Percentiles rank a stretch among this genome's conserved stretches.
Evolutionary conservation across 2,113 vertebrate genomes (phyloP).

Genomic region (Lepisosteus oculatus): DNA sequence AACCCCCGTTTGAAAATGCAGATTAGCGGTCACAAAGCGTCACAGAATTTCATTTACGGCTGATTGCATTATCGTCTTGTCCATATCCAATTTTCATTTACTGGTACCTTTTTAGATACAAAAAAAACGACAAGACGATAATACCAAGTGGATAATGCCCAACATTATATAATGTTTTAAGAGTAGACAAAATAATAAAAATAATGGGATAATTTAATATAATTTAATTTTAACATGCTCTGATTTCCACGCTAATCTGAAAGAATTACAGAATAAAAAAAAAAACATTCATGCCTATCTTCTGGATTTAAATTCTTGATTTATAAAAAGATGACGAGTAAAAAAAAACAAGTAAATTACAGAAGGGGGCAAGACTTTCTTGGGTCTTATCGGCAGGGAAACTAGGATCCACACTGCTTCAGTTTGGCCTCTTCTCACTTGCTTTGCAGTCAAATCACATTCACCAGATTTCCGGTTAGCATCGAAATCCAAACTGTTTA

Average conservation of each 20-base stretch:
- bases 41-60: slow-evolving; percentile 37
- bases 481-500: too few relatives aligned
- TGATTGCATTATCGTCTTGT: slow-evolving; percentile 45
- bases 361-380: too few relatives aligned
- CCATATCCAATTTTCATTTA: slow-evolving; percentile 53
- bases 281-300: slow-evolving; percentile 37
- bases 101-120: slow-evolving; percentile 45
- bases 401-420: too few relatives aligned
- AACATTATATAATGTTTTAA: slow-evolving; percentile 57
- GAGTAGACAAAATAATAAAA: slow-evolving; percentile 57
- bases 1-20: neutral
- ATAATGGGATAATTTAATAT: slow-evolving; percentile 69
- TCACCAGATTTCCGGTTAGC: too few relatives aligned
- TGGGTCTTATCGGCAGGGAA: too few relatives aligned
- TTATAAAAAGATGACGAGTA: too few relatives aligned
- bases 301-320: slow-evolving; percentile 7
- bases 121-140: slow-evolving; percentile 45
- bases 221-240: slow-evolving; percentile 60
- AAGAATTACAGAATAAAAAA: slow-evolving; percentile 51
- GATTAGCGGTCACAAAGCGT: slow-evolving; percentile 14
- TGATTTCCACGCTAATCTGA: slow-evolving; percentile 61
- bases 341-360: too few relatives aligned
- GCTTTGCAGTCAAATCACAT: too few relatives aligned
- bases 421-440: too few relatives aligned
- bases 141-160: slow-evolving; percentile 47